phyloP scores from a whole-genome alignment of 2,113 vertebrate genomes.

The Osmerus eperlanus region DNA sequence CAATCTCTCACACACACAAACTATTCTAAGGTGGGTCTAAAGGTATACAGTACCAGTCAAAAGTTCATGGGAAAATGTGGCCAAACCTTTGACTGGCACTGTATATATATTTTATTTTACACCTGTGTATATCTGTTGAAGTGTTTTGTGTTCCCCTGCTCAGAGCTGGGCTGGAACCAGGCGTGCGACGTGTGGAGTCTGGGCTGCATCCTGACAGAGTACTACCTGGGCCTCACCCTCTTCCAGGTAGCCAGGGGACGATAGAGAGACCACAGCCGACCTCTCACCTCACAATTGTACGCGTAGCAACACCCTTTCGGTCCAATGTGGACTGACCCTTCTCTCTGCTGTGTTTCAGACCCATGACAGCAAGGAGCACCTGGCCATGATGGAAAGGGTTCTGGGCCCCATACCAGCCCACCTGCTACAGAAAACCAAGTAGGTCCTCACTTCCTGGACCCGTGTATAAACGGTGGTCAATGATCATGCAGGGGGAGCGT shows the following conservation, averaged over 20 bases:
- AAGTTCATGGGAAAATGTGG: background rate
- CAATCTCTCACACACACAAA: constrained; percentile 10
- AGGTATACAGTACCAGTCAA: too few relatives aligned
- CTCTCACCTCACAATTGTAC: background rate
- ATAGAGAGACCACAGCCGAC: background rate
- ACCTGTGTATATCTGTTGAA: background rate
- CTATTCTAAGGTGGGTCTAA: constrained; percentile 2
- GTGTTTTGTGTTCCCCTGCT: constrained; percentile 24
- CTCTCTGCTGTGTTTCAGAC: constrained; percentile 71
- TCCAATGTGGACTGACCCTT: background rate
- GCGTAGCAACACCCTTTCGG: background rate
- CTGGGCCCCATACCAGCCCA: constrained; percentile 84
- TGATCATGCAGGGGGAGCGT: background rate
- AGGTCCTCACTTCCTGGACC: constrained; percentile 9
- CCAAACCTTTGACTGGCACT: background rate
- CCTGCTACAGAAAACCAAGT: constrained; percentile 86
- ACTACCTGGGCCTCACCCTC: constrained; percentile 86
- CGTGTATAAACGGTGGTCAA: background rate
- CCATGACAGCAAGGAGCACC: constrained; percentile 88
- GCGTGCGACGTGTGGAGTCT: constrained; percentile 96
- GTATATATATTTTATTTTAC: background rate
- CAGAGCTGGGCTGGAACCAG: constrained; percentile 92
- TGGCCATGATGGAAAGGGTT: constrained; percentile 96
- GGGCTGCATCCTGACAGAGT: constrained; percentile 92
- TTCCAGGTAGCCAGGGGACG: constrained; percentile 79